phyloP scores from a whole-genome alignment of 2,113 vertebrate species.

The Promerops cafer region DNA sequence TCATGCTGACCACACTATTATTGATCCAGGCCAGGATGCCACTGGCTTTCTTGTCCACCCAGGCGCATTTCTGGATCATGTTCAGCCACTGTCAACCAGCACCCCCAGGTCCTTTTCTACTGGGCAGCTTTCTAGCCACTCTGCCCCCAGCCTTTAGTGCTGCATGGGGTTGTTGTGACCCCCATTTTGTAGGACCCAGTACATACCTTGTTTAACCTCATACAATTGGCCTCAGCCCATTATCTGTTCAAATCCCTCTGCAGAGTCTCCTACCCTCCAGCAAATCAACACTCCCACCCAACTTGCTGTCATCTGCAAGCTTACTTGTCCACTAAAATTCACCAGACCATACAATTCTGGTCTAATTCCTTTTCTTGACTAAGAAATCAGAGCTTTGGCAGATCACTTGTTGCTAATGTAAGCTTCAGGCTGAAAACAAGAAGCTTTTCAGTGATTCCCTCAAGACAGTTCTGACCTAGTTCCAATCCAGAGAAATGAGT shows the following conservation, averaged over 20 bases:
- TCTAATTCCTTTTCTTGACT: neutral
- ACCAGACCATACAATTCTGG: neutral
- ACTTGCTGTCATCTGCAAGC: neutral
- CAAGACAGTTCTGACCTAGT: neutral
- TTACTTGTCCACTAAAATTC: neutral
- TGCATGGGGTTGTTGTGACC: neutral
- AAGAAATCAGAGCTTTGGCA: neutral
- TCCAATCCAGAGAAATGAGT: neutral
- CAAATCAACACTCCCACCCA: neutral
- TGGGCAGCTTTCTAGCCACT: neutral
- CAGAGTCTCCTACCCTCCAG: neutral
- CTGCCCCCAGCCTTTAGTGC: neutral
- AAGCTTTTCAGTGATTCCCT: neutral
- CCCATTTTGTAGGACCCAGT: neutral
- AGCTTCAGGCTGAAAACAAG: neutral
- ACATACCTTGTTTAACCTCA: neutral
- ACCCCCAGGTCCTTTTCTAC: neutral
- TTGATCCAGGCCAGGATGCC: neutral
- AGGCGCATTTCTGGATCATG: neutral
- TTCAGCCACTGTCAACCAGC: neutral
- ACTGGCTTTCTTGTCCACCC: neutral
- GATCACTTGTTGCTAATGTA: neutral
- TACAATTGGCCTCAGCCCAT: neutral
- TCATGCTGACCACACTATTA: neutral
- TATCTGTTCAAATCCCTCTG: neutral